Evolutionary conservation across 2,797 vertebrate genomes (phyloP), one percentile per base, ranked within the genome.

Genomic region (Percopsis omiscomaycus): DNA sequence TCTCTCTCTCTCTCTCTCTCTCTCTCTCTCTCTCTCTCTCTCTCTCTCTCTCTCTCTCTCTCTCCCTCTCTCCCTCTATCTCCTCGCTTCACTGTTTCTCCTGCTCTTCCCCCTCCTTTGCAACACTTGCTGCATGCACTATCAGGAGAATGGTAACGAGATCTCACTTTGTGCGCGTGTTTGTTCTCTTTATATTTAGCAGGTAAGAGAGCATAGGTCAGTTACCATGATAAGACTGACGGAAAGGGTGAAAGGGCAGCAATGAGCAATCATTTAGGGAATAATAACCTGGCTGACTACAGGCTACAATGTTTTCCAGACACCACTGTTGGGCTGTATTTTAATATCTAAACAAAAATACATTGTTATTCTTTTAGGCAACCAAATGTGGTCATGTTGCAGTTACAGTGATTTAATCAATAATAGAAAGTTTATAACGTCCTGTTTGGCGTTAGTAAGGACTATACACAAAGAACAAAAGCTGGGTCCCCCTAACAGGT

Each of bases 91-190:
- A 55, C 68, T 63, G 56, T 54, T 54, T 68, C 72, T 71, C 74
- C 79, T 75, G 68, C 74, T 78, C 68, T 74, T 81, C 63, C 76
- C 83, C 86, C 86, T 86, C 65, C 66, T 27, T 80, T 80, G 79
- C 72, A 88, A 89, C 88, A 85, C 90, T 86, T 86, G 80, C 89
- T 71, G 80, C 68, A 88, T 89, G 84, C 83, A 80, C 84, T 88
- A 86, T 90, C 86, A 81, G 85, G 81, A 88, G 77, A 76, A 85
- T 75, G 75, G 91, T 88, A 93, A 93, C 88, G 83, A 89, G 91
- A 93, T 92, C 91, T 65, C 81, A 78, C 75, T 87, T 64, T 63
- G 52, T 55, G 8, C 46, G 51, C 30, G 50, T 48, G 48, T 53
- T 51, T 47, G 60, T 45, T 50, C 37, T 42, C 37, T 42, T 42